Base-by-base conservation (phyloP, 2,888 invertebrate species). In the Sinohyriopsis cumingii region DNA sequence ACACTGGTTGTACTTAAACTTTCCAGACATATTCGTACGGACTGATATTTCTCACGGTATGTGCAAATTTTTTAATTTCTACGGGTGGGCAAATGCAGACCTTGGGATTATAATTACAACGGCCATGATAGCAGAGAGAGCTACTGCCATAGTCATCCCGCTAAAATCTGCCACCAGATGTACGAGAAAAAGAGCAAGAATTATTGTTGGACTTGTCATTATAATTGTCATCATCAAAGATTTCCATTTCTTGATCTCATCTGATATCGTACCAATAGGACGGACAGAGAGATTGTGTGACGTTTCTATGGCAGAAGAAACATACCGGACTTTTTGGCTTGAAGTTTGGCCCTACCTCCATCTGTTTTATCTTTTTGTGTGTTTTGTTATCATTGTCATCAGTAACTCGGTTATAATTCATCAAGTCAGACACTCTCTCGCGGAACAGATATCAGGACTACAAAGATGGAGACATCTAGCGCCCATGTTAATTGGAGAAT, bases 61-160 rank as follows among this genome's bases (percentile, higher is more conserved):
- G 79, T 85, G 85, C 67, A 82, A 82, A 68, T 82, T 85, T 66
- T 78, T 85, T 56, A 83, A 83, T 60, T 85, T 85, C 65, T 84
- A 82, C 67, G 85, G 85, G 12, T 81, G 79, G 73, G 80, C 81
- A 33, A 82, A 82, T 65, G 80, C 79, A 60, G 85, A 84, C 69
- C 72, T 82, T 20, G 81, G 80, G 24, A 82, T 85, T 25, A 64
- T 84, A 15, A 71, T 85, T 25, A 82, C 82, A 4, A 77, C 81
- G 1, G 73, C 79, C 0, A 85, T 85, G 85, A 84, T 81, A 5
- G 78, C 81, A 6, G 84, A 84, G 54, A 72, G 85, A 15, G 84
- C 85, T 0, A 71, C 81, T 53, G 85, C 78, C 22, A 82, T 85
- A n/a, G 77, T 72, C 5, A 79, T 78, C 56, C 85, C 85, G 0